Conservation (phyloP, 2,888 invertebrate species). For the Muschampia plurimacula region DNA sequence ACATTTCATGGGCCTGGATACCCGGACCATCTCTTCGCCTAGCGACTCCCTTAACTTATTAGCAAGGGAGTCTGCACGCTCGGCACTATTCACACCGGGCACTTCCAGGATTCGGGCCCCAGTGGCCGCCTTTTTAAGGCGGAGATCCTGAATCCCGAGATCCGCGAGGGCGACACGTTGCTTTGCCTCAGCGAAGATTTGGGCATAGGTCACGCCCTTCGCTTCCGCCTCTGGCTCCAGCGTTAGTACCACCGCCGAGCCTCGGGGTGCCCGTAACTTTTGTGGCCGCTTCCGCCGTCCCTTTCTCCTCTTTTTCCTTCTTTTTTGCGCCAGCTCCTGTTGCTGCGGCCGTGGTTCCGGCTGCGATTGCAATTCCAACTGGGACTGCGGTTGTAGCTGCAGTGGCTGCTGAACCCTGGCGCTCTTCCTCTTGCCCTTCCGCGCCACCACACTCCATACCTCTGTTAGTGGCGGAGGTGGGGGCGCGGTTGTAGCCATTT, state of each 20-base stretch:
- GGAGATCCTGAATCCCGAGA: not conserved
- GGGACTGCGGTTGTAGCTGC: not conserved
- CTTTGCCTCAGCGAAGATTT: conserved; percentile 4
- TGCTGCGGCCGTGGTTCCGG: not conserved
- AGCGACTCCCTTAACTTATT: not conserved
- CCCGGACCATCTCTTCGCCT: not conserved
- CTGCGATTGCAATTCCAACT: not conserved
- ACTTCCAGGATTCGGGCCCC: conserved; percentile 8
- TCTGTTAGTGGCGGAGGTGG: not conserved
- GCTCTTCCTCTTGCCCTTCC: not conserved
- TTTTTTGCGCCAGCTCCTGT: not conserved
- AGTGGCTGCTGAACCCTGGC: not conserved
- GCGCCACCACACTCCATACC: conserved; percentile 9
- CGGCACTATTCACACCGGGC: not conserved
- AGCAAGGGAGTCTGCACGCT: not conserved
- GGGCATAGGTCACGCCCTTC: conserved; percentile 5
- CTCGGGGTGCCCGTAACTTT: not conserved
- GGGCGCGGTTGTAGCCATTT: not conserved
- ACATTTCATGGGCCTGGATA: conserved; percentile 3
- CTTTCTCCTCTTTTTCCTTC: not conserved
- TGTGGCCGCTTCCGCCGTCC: not conserved
- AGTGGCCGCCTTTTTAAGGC: not conserved
- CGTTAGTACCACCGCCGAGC: not conserved
- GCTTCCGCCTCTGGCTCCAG: conserved; percentile 3
- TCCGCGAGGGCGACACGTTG: conserved; percentile 1